These are phyloP conservation scores for Stenolophus ochropezus DNA, from an alignment of 2,888 invertebrate species.

Conservation along the genomic window DNA sequence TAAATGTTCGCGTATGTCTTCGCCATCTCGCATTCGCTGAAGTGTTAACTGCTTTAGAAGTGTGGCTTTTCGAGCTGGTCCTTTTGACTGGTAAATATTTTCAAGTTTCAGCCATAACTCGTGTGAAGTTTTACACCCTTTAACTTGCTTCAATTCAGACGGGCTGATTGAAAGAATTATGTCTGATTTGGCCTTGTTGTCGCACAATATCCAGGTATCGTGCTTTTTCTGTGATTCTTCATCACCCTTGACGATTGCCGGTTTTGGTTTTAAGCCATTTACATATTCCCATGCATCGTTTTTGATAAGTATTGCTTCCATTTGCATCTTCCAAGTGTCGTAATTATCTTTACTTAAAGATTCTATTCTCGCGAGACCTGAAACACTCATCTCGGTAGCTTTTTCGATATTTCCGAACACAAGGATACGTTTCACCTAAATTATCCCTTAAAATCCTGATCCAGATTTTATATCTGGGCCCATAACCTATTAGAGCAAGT, in stretches of 20 bases:
- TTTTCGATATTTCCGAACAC: too few relatives aligned
- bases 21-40: slow-evolving; percentile 66
- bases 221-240: too few relatives aligned
- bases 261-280: background rate
- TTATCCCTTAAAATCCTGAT: too few relatives aligned
- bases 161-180: background rate
- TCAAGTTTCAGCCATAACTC: slow-evolving; percentile 67
- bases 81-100: slow-evolving; percentile 66
- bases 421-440: too few relatives aligned
- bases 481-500: too few relatives aligned
- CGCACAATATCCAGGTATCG: background rate
- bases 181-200: background rate
- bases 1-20: slow-evolving; percentile 66
- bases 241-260: background rate
- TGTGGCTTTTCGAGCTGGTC: slow-evolving; percentile 66
- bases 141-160: slow-evolving; percentile 65
- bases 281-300: background rate
- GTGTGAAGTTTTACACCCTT: slow-evolving; percentile 64
- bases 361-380: background rate
- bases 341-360: slow-evolving; percentile 20
- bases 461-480: too few relatives aligned
- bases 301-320: slow-evolving; percentile 33
- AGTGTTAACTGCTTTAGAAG: slow-evolving; percentile 67
- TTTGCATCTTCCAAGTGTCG: slow-evolving; percentile 38
- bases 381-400: too few relatives aligned